These are phyloP conservation scores for Drosophila bipectinata DNA, from an alignment of 1,140 invertebrate species.

Conservation along the genomic window DNA sequence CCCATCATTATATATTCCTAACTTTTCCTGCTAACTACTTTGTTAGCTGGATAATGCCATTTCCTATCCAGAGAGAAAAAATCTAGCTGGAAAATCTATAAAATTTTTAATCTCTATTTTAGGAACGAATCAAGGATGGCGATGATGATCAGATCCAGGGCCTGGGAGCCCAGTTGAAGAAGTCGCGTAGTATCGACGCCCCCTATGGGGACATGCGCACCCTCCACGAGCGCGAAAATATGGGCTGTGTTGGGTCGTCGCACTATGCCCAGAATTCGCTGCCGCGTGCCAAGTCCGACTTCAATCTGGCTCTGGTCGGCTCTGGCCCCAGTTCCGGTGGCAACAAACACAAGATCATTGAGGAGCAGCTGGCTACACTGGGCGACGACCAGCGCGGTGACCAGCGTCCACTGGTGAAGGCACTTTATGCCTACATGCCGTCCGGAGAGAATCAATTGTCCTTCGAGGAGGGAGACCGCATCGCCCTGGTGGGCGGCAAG, in stretches of 20 bases:
- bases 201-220: slow-evolving; percentile 92
- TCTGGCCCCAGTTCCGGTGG: slow-evolving; percentile 51
- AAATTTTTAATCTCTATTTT: background rate
- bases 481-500: slow-evolving; percentile 94
- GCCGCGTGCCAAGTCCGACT: slow-evolving; percentile 93
- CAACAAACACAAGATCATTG: slow-evolving; percentile 72
- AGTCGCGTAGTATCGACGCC: slow-evolving; percentile 94
- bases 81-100: background rate
- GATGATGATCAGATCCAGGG: slow-evolving; percentile 73
- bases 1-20: background rate
- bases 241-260: slow-evolving; percentile 28
- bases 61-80: slow-evolving; percentile 3
- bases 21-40: slow-evolving; percentile 31
- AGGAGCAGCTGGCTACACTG: slow-evolving; percentile 53
- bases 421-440: slow-evolving; percentile 94
- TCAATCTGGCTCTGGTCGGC: slow-evolving; percentile 90
- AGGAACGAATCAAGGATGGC: slow-evolving; percentile 84
- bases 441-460: slow-evolving; percentile 96
- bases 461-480: slow-evolving; percentile 95
- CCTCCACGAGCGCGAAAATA: slow-evolving; percentile 85
- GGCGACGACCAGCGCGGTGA: slow-evolving; percentile 65
- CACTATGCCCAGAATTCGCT: slow-evolving; percentile 85
- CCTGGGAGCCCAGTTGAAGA: slow-evolving; percentile 89
- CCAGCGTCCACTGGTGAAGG: slow-evolving; percentile 87
- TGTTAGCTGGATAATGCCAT: slow-evolving; percentile 25